phyloP scores from a whole-genome alignment of 2,888 invertebrate species.

The Crepidodera aurea region DNA sequence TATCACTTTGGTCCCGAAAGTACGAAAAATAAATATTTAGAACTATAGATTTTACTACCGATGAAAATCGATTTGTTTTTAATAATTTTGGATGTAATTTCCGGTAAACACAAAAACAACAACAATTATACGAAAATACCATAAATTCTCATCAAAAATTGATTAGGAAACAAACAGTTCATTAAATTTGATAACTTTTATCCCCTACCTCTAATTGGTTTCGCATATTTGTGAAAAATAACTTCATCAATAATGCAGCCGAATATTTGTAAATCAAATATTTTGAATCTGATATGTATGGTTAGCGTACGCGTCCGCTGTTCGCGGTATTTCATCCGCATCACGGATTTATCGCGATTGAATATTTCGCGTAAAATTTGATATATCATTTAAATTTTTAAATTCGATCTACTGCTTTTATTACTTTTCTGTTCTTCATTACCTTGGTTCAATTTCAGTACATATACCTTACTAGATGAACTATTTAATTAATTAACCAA shows the following conservation, averaged over 20 bases:
- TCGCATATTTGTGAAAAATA: conserved; percentile 26
- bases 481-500: too few relatives aligned
- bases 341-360: neutral
- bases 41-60: too few relatives aligned
- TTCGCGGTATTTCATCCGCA: neutral
- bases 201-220: conserved; percentile 25
- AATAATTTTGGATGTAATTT: neutral
- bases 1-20: too few relatives aligned
- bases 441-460: too few relatives aligned
- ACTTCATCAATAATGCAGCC: conserved; percentile 31
- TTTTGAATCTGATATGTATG: conserved; percentile 28
- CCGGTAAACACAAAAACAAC: neutral
- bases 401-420: too few relatives aligned
- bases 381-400: neutral
- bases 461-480: too few relatives aligned
- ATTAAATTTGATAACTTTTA: conserved; percentile 29
- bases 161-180: conserved; percentile 29
- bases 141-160: conserved; percentile 23
- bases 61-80: too few relatives aligned
- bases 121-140: neutral
- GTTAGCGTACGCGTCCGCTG: conserved; percentile 19
- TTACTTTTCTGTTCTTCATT: too few relatives aligned
- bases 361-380: neutral
- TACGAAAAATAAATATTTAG: too few relatives aligned
- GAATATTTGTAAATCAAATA: conserved; percentile 31